Evolutionary conservation across 2,113 vertebrate genomes (phyloP).

Genomic region (Gymnobelideus leadbeateri): DNA sequence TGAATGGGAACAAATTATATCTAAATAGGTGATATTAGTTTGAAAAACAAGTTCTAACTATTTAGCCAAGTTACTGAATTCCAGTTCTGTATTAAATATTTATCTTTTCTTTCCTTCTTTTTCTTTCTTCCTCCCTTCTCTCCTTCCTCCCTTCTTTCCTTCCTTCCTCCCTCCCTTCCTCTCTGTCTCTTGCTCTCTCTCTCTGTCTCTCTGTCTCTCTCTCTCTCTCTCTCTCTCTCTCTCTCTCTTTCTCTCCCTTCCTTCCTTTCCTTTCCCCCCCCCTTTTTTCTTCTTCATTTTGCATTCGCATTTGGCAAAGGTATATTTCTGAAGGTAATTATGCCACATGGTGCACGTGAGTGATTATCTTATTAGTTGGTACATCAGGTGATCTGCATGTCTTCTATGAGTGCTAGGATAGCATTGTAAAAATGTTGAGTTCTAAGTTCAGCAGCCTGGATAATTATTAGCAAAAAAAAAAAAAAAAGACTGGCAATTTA

Average conservation of each 20-base stretch:
- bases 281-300: not conserved
- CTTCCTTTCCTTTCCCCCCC: too few relatives aligned
- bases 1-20: not conserved
- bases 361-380: not conserved
- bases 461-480: slow-evolving; percentile 44
- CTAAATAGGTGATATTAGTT: not conserved
- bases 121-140: too few relatives aligned
- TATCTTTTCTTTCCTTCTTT: not conserved
- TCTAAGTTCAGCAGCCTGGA: slow-evolving; percentile 11
- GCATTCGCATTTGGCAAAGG: not conserved
- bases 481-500: slow-evolving; percentile 2
- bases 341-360: rapidly evolving
- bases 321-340: not conserved
- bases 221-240: too few relatives aligned
- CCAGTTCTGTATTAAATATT: not conserved
- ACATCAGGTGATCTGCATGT: not conserved
- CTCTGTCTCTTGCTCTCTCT: not conserved
- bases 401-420: not conserved
- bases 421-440: slow-evolving; percentile 14
- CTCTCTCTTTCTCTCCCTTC: too few relatives aligned
- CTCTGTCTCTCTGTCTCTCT: too few relatives aligned
- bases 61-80: not conserved
- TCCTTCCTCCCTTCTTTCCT: too few relatives aligned
- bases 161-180: not conserved
- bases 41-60: not conserved